Evolutionary conservation across 2,888 invertebrate species (phyloP).

Genomic region (Opisthograptis luteolata): DNA sequence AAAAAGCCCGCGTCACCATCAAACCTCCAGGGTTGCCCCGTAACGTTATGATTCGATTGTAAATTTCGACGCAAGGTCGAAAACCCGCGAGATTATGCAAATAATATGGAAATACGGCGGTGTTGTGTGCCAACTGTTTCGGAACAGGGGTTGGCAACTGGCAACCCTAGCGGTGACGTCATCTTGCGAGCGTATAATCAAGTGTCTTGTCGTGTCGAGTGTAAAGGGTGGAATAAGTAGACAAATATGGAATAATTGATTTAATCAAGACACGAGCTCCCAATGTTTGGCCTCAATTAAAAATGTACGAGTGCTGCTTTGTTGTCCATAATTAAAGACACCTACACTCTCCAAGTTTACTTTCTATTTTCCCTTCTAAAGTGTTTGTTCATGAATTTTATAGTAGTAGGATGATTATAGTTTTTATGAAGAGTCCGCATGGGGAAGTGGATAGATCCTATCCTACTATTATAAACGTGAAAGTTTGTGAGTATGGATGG

Average conservation of each 20-base stretch:
- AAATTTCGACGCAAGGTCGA: slow-evolving; percentile 35
- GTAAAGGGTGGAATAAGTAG: slow-evolving; percentile 33
- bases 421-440: no score
- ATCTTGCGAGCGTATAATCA: slow-evolving; percentile 52
- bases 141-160: slow-evolving; percentile 45
- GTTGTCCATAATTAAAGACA: no score
- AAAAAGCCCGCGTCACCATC: slow-evolving; percentile 39
- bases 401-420: no score
- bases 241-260: slow-evolving; percentile 37
- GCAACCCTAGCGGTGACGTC: slow-evolving; percentile 48
- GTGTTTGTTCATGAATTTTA: no score
- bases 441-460: no score
- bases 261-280: slow-evolving; percentile 25
- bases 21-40: slow-evolving; percentile 31
- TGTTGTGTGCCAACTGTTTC: slow-evolving; percentile 52
- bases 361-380: no score
- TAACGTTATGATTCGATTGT: slow-evolving; percentile 49
- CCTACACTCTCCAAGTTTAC: no score
- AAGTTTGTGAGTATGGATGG: no score
- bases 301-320: slow-evolving; percentile 8
- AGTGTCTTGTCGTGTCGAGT: slow-evolving; percentile 35
- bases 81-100: slow-evolving; percentile 62
- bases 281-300: slow-evolving; percentile 11
- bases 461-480: no score
- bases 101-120: slow-evolving; percentile 65